Evolutionary conservation across 1,140 invertebrate genomes (phyloP).

Genomic region (Macrocentrus cingulum): DNA sequence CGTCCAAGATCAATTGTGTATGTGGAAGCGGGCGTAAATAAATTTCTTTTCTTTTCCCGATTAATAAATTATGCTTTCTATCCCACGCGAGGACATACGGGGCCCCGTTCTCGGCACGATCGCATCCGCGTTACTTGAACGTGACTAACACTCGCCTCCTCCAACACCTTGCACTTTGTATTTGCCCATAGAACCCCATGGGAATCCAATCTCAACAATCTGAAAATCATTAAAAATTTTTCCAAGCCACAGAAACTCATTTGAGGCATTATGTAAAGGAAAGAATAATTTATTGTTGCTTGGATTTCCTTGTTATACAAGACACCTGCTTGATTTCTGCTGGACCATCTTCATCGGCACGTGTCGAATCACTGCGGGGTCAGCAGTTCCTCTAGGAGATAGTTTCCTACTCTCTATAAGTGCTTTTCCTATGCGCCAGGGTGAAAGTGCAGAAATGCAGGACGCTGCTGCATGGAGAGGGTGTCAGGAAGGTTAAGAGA

Average conservation of each 20-base stretch:
- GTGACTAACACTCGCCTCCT: constrained; percentile 21
- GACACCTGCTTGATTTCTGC: not conserved
- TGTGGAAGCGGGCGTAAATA: not conserved
- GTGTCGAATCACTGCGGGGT: constrained; percentile 19
- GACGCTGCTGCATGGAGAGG: constrained; percentile 1
- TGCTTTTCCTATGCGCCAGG: constrained; percentile 23
- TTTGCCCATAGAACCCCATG: not conserved
- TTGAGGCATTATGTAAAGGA: no score
- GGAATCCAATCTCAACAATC: not conserved
- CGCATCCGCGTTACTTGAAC: constrained; percentile 28
- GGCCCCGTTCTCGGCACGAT: constrained; percentile 17
- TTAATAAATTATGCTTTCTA: constrained; percentile 33
- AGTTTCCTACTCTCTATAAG: constrained; percentile 5
- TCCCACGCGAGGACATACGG: constrained; percentile 27
- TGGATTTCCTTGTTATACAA: no score
- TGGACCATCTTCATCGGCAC: constrained; percentile 16
- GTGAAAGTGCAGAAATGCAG: constrained; percentile 25
- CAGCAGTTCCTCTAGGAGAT: constrained; percentile 7
- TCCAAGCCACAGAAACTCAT: not conserved
- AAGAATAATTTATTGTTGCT: no score
- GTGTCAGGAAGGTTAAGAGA: constrained; percentile 20
- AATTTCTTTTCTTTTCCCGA: constrained; percentile 23
- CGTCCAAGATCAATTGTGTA: no score
- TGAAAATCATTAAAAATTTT: not conserved
- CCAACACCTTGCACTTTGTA: not conserved